Conservation (phyloP, 2,888 invertebrate genomes). For the Dasypolia templi region DNA sequence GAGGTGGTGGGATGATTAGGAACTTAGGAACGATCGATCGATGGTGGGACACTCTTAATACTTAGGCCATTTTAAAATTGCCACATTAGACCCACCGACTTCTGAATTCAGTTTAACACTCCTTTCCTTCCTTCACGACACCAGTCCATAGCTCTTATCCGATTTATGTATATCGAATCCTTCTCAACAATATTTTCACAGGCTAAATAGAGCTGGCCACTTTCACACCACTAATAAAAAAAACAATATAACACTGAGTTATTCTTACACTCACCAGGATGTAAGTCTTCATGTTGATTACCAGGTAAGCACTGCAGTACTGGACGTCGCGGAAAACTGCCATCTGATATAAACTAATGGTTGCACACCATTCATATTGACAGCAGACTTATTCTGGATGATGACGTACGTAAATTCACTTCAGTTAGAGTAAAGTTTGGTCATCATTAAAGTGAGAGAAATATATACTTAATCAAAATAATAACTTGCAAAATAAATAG, state of each 20-base stretch:
- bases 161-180: too few species aligned
- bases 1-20: neutral
- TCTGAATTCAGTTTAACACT: neutral
- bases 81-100: neutral
- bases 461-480: neutral
- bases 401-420: neutral
- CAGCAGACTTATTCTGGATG: constrained; percentile 74
- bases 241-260: neutral
- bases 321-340: constrained; percentile 42
- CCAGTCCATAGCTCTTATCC: neutral
- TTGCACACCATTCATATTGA: constrained; percentile 66
- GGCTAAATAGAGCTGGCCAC: neutral
- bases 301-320: constrained; percentile 60
- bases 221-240: neutral
- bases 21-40: neutral
- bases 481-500: neutral
- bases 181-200: neutral
- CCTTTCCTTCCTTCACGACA: neutral
- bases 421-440: neutral
- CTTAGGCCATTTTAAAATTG: neutral
- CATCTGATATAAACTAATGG: constrained; percentile 69
- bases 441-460: too few species aligned
- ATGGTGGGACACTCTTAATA: neutral
- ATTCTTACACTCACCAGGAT: constrained; percentile 79
- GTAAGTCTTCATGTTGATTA: constrained; percentile 71